phyloP scores from a whole-genome alignment of 2,113 vertebrate species.

The Limnothrissa miodon region DNA sequence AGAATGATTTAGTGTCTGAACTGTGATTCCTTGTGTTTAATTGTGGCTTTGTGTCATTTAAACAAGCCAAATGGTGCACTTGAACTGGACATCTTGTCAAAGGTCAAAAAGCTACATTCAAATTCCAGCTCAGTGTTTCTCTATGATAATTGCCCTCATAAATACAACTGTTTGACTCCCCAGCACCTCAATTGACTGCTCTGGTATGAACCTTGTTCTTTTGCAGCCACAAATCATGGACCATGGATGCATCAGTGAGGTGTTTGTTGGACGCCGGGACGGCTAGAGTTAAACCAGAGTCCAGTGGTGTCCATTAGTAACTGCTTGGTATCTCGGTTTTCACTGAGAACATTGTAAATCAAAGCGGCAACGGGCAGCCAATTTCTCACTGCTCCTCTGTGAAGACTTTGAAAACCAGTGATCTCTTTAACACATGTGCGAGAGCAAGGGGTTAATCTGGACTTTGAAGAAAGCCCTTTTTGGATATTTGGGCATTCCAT shows the following conservation, averaged over 20 bases:
- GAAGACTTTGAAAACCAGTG: not conserved
- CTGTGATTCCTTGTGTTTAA: not conserved
- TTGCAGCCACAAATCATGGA: not conserved
- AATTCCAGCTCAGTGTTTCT: not conserved
- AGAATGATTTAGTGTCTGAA: not conserved
- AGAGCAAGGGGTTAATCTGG: slow-evolving; percentile 9
- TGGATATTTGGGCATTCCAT: not conserved
- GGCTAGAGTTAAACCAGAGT: not conserved
- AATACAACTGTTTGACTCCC: not conserved
- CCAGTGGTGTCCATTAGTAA: not conserved
- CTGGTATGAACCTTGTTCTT: not conserved
- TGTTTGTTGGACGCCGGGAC: not conserved
- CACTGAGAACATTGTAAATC: slow-evolving; percentile 33
- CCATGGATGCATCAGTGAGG: not conserved
- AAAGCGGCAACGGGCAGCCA: slow-evolving; percentile 14
- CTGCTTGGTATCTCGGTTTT: not conserved
- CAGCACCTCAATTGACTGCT: not conserved
- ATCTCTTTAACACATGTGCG: slow-evolving; percentile 24
- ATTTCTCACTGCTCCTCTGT: slow-evolving; percentile 18
- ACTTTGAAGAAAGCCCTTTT: slow-evolving; percentile 17
- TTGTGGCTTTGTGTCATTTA: not conserved
- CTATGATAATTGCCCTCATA: not conserved
- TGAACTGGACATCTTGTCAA: not conserved
- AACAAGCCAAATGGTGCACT: not conserved
- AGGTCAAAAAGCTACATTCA: not conserved